Base-by-base conservation (phyloP, 2,888 invertebrate species). In the Lycocerus yunnanus region DNA sequence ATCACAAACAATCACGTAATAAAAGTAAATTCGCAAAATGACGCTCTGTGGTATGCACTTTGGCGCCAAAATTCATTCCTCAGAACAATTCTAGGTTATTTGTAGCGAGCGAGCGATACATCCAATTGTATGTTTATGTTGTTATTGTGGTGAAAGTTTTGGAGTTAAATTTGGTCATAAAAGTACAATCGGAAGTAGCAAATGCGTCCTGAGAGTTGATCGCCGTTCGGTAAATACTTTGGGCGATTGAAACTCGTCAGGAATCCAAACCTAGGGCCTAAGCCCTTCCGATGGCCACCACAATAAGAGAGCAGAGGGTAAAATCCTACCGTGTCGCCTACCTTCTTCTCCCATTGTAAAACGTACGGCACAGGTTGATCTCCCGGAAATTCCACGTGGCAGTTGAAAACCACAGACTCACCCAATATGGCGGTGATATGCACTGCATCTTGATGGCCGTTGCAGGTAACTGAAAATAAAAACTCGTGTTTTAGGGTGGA, bases 301-400 rank as follows among this genome's bases (percentile, higher is more conserved):
- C 77, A 79, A 77, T 75, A 82, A 84, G 84, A 89, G 89, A 89
- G 89, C 88, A 88, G 89, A 87, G 88, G 88, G 87, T 85, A 89
- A 91, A 92, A 93, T 93, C 95, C 93, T 95, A 95, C 95, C 95
- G 94, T 94, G 91, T 95, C 94, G 94, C 95, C 94, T 95, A 96
- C 96, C 95, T 97, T 96, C 94, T 97, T 98, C 93, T 96, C 96
- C 98, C 98, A 98, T 92, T 97, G 97, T 89, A 98, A 94, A 90
- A 98, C 97, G 91, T 97, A 97, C 89, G 97, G 96, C 90, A 97
- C 96, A 87, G 96, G 95, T 89, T 95, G 94, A 90, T 96, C 95
- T 89, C 96, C 95, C 88, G 97, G 96, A 90, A 97, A 97, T 90
- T 97, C 96, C 89, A 98, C 96, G 90, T 96, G 96, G 90, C 98